phyloP scores from a whole-genome alignment of 2,888 invertebrate species.

The Ornithoptera priamus region DNA sequence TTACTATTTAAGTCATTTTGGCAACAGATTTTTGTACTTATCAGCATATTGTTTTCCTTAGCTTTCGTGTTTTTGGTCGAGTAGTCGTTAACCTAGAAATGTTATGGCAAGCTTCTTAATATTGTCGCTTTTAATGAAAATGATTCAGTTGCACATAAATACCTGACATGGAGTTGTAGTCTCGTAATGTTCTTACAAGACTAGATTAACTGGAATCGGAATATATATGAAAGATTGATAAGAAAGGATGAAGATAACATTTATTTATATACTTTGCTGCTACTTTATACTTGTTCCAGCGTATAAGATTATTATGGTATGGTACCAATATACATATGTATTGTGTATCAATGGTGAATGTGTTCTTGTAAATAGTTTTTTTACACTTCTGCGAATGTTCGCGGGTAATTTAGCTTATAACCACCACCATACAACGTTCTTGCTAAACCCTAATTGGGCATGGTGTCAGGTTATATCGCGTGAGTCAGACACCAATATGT shows the following conservation, averaged over 20 bases:
- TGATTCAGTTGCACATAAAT: not conserved
- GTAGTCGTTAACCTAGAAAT: slow-evolving; percentile 4
- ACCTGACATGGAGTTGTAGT: not conserved
- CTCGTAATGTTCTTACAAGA: not conserved
- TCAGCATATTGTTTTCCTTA: not conserved
- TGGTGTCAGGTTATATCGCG: not conserved
- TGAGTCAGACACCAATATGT: slow-evolving; percentile 5
- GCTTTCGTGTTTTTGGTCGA: not conserved
- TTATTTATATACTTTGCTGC: too few relatives aligned
- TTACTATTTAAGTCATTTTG: not conserved
- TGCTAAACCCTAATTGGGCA: not conserved
- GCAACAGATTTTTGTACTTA: not conserved
- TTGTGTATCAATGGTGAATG: too few relatives aligned
- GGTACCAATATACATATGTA: too few relatives aligned
- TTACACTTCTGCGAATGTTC: not conserved
- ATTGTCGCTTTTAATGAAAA: not conserved
- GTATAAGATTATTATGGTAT: too few relatives aligned
- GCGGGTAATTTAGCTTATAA: too few relatives aligned
- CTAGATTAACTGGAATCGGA: not conserved
- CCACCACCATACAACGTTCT: too few relatives aligned
- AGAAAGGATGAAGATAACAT: too few relatives aligned
- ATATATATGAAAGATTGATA: not conserved
- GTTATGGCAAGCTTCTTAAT: not conserved
- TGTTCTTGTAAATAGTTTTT: too few relatives aligned
- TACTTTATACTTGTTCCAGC: too few relatives aligned